Evolutionary conservation across 2,113 vertebrate species (phyloP), one percentile per base, ranked within the genome.

Genomic region (Aleadryas rufinucha): DNA sequence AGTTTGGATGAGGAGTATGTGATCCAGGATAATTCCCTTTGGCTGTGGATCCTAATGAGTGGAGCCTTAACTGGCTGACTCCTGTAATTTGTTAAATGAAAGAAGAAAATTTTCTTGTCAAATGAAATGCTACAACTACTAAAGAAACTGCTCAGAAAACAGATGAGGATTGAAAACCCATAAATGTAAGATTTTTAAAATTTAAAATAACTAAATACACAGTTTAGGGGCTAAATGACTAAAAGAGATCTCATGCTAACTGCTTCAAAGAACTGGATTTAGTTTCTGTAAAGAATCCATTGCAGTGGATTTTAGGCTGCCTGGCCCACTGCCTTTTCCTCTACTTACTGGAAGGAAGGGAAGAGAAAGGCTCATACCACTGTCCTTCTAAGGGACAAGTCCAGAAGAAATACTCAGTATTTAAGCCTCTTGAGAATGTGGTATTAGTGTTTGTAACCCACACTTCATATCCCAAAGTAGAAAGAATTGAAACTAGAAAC

Each of bases 401-500:
- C 31, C 42, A 30, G 74, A 89, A 84, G 86, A 77, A 93, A 79
- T 52, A 49, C n/a, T 71, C 33, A 41, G 12, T 42, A 8, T 92
- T 92, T 79, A 64, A 66, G 54, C 49, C 49, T 91, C 61, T 82
- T 82, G 65, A 96, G 88, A 74, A 33, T 95, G 64, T 89, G 82
- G 31, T 45, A 35, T 82, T 92, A 84, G 39, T 57, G 37, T 82
- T 90, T 53, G 39, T 64, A 68, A 70, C 53, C 24, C 72, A 79
- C 89, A 70, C 50, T 90, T 68, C 49, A 41, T 45, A 78, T 87
- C 31, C 77, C 30, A 82, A 90, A 84, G 94, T 64, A 84, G 89
- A 78, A 90, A 65, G 90, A 92, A 87, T 75, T 90, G 50, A 37
- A 95, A 92, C 76, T 59, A 90, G 89, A 95, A 97, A 75, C 71